phyloP scores from a whole-genome alignment of 2,113 vertebrate genomes.

The Pristiophorus japonicus region DNA sequence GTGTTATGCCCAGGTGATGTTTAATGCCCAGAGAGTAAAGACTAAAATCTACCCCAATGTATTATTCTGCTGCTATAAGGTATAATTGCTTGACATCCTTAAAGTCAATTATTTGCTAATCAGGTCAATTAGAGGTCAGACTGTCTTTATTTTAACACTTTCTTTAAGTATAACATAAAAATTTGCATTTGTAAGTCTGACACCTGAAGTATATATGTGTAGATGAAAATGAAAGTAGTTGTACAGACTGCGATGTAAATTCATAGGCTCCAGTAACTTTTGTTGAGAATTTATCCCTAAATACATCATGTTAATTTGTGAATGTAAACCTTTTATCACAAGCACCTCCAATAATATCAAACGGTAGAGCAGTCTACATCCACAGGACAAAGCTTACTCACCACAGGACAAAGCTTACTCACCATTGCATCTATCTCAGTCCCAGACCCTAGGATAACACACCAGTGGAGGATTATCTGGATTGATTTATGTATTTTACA shows the following conservation, averaged over 20 bases:
- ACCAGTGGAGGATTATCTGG: not conserved
- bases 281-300: too few relatives aligned
- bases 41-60: not conserved
- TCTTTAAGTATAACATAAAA: not conserved
- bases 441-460: not conserved
- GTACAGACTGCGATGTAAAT: too few relatives aligned
- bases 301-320: too few relatives aligned
- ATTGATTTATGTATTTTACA: not conserved
- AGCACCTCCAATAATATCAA: not conserved
- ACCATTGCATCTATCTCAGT: not conserved
- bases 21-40: not conserved
- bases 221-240: too few relatives aligned
- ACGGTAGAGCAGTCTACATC: not conserved
- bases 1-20: not conserved
- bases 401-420: not conserved
- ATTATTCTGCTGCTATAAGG: not conserved
- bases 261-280: too few relatives aligned
- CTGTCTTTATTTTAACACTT: not conserved
- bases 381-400: not conserved
- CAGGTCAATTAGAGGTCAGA: not conserved
- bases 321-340: too few relatives aligned
- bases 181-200: too few relatives aligned
- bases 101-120: not conserved
- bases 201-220: too few relatives aligned
- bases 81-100: not conserved